Evolutionary conservation across 1,140 invertebrate species (phyloP).

Genomic region (Drosophila tani): DNA sequence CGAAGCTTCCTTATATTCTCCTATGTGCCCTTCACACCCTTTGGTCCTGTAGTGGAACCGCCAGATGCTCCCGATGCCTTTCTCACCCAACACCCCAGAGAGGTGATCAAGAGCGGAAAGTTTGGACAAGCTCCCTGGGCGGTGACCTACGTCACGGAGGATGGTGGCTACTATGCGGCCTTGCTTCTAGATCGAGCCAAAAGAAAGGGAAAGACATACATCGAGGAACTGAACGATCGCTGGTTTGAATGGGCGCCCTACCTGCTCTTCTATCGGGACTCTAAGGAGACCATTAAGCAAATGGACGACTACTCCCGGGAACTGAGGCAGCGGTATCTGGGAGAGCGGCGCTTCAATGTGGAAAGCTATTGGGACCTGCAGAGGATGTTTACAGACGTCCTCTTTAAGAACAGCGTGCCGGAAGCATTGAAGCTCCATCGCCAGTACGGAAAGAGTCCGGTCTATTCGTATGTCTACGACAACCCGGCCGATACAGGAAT

Average conservation of each 20-base stretch:
- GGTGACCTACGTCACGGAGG: conserved; percentile 85
- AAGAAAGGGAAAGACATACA: conserved; percentile 1
- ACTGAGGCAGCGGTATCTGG: conserved; percentile 52
- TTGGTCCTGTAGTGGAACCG: conserved; percentile 86
- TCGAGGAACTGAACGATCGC: conserved; percentile 51
- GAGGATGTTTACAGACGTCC: conserved; percentile 58
- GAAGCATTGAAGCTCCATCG: conserved; percentile 51
- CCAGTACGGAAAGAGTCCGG: conserved; percentile 24
- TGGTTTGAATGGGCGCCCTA: conserved; percentile 61
- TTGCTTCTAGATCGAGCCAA: conserved; percentile 30
- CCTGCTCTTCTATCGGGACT: conserved; percentile 53
- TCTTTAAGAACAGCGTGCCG: conserved; percentile 59
- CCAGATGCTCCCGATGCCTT: conserved; percentile 83
- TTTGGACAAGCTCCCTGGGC: conserved; percentile 86
- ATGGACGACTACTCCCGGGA: conserved; percentile 51
- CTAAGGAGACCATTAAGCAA: conserved; percentile 31
- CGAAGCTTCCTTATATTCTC: conserved; percentile 80
- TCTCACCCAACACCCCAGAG: conserved; percentile 85
- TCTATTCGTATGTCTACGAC: conserved; percentile 63
- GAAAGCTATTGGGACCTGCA: conserved; percentile 53
- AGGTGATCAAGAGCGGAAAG: conserved; percentile 85
- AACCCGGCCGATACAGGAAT: conserved; percentile 57
- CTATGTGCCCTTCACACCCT: conserved; percentile 87
- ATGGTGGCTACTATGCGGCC: conserved; percentile 86
- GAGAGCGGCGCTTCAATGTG: conserved; percentile 34